phyloP scores from a whole-genome alignment of 2,113 vertebrate genomes.

The Perca flavescens region DNA sequence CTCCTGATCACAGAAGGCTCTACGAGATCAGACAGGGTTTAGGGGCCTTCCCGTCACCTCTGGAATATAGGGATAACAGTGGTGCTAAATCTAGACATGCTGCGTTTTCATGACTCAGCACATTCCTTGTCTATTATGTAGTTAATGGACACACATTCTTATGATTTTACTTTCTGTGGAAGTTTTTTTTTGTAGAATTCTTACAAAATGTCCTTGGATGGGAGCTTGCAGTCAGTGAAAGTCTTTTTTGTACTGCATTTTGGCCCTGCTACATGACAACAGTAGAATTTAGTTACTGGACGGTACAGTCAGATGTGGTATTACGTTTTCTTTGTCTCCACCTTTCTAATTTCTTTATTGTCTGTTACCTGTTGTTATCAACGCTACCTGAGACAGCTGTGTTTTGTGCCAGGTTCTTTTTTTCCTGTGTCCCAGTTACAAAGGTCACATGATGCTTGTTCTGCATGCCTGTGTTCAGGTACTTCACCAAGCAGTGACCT shows the following conservation, averaged over 20 bases:
- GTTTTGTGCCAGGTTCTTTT: constrained; percentile 24
- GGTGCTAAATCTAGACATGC: background rate
- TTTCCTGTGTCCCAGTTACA: constrained; percentile 46
- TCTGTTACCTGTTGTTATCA: constrained; percentile 47
- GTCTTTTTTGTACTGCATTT: background rate
- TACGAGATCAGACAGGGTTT: constrained; percentile 68
- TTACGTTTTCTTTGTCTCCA: constrained; percentile 44
- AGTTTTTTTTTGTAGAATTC: background rate
- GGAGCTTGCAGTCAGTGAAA: background rate
- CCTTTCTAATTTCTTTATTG: constrained; percentile 24
- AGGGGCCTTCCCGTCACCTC: constrained; percentile 33
- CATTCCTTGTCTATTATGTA: background rate
- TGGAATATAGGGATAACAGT: constrained; percentile 4
- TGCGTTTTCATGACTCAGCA: constrained; percentile 49
- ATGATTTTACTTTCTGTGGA: background rate
- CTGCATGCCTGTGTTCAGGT: background rate
- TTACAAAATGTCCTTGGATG: background rate
- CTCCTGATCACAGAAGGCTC: constrained; percentile 45
- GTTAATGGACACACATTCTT: background rate
- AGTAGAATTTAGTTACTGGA: constrained; percentile 2
- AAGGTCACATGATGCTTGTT: constrained; percentile 42
- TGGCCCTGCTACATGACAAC: background rate
- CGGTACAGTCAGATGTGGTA: constrained; percentile 17
- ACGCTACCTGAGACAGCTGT: constrained; percentile 64
- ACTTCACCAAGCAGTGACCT: background rate